Percentiles rank a stretch among this genome's conserved stretches.
Conservation (phyloP, 2,113 vertebrate species). For the Psephotus haematonotus region DNA sequence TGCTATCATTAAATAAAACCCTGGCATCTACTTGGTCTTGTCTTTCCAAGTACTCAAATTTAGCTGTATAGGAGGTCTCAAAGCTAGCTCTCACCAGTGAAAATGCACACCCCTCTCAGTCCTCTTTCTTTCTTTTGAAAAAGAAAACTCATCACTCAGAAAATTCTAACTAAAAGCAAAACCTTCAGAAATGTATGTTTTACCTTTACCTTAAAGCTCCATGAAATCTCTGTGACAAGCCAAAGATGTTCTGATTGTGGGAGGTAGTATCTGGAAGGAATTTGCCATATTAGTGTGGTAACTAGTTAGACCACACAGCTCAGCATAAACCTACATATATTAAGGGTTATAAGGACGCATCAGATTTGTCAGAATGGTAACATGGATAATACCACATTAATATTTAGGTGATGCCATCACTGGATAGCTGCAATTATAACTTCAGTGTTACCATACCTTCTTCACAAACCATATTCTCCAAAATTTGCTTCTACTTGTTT, state of each 20-base stretch:
- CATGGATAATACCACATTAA: not conserved
- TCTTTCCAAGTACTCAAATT: not conserved
- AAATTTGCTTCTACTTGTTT: not conserved
- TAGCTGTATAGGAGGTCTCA: not conserved
- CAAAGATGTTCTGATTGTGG: not conserved
- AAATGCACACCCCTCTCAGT: accelerated
- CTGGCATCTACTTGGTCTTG: not conserved
- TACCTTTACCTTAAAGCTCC: not conserved
- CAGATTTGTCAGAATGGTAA: not conserved
- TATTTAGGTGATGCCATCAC: not conserved
- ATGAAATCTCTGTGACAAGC: not conserved
- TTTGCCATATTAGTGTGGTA: not conserved
- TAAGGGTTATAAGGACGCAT: not conserved
- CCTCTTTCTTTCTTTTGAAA: not conserved
- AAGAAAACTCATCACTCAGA: not conserved
- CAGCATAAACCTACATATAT: not conserved
- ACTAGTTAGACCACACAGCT: not conserved
- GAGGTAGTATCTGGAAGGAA: not conserved
- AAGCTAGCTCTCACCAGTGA: not conserved
- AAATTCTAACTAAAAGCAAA: not conserved
- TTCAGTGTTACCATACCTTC: not conserved
- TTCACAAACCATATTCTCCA: not conserved
- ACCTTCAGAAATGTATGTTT: not conserved
- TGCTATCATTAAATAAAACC: not conserved
- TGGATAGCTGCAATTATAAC: not conserved